These are phyloP conservation scores for Pomacea maculata DNA, from an alignment of 1,140 invertebrate species.

Conservation along the genomic window DNA sequence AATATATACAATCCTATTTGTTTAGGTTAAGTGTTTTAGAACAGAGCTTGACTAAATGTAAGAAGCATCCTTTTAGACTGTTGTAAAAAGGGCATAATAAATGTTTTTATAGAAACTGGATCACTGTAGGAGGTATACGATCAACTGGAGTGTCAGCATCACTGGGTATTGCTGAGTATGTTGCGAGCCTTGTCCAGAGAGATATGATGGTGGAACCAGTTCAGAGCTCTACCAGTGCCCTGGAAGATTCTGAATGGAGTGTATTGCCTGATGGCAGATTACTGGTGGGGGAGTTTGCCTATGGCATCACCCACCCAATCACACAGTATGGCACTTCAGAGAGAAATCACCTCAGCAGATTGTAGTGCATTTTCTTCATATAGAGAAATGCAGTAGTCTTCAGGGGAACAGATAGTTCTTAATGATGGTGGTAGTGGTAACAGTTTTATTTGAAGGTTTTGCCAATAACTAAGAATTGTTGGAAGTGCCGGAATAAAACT, in stretches of 20 bases:
- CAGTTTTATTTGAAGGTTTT: too few relatives aligned
- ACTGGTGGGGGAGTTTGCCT: constrained; percentile 27
- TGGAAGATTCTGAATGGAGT: constrained; percentile 28
- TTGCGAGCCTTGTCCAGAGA: constrained; percentile 24
- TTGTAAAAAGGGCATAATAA: too few relatives aligned
- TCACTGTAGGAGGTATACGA: constrained; percentile 53
- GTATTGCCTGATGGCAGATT: constrained; percentile 27
- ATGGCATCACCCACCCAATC: constrained; percentile 42
- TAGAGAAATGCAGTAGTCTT: too few relatives aligned
- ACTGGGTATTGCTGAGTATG: constrained; percentile 45
- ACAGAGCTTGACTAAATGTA: too few relatives aligned
- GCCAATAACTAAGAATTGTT: too few relatives aligned
- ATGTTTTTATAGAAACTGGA: constrained; percentile 40
- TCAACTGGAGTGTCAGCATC: constrained; percentile 53
- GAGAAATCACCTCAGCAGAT: neutral
- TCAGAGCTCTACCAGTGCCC: neutral
- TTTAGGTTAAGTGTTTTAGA: too few relatives aligned
- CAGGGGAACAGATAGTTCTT: too few relatives aligned
- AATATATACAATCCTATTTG: too few relatives aligned
- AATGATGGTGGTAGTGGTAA: too few relatives aligned
- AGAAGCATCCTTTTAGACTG: too few relatives aligned
- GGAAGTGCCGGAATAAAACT: too few relatives aligned
- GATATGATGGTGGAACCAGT: constrained; percentile 37
- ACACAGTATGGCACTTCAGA: constrained; percentile 26
- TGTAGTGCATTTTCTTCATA: neutral